Percentiles rank a stretch among this genome's conserved stretches.
These are phyloP conservation scores for Ctenoplectra terminalis DNA, from an alignment of 1,140 invertebrate species.

Conservation along the genomic window DNA sequence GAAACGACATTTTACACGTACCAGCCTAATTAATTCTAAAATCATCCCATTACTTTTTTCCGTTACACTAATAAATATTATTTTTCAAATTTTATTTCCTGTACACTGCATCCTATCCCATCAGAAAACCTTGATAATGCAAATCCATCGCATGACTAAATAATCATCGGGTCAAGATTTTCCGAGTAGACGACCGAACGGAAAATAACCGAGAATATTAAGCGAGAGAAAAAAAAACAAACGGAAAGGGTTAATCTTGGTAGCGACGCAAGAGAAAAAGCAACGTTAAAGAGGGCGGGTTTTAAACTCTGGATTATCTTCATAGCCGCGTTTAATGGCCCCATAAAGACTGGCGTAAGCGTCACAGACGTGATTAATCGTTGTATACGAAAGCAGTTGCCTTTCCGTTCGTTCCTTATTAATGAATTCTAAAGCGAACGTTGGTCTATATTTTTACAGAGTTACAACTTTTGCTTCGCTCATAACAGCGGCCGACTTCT, in stretches of 20 bases:
- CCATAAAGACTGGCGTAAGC: slow-evolving; percentile 54
- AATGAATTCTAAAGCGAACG: slow-evolving; percentile 44
- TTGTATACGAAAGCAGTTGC: slow-evolving; percentile 38
- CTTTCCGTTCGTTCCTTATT: slow-evolving; percentile 29
- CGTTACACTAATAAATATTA: background rate
- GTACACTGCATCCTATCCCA: background rate
- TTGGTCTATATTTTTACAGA: slow-evolving; percentile 25
- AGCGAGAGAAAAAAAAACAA: background rate
- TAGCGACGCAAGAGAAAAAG: slow-evolving; percentile 18
- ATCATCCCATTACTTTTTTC: background rate
- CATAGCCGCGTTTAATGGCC: slow-evolving; percentile 47
- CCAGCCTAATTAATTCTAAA: too few relatives aligned
- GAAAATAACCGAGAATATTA: background rate
- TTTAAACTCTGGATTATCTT: slow-evolving; percentile 57
- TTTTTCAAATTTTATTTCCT: too few relatives aligned
- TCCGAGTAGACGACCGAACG: background rate
- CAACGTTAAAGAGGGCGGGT: slow-evolving; percentile 33
- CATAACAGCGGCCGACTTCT: background rate
- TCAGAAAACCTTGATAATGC: slow-evolving; percentile 25
- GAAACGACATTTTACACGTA: too few relatives aligned
- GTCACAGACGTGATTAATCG: slow-evolving; percentile 59
- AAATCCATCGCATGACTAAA: slow-evolving; percentile 9
- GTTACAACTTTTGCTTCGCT: slow-evolving; percentile 28
- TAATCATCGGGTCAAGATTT: background rate
- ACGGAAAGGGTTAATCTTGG: slow-evolving; percentile 25